These are phyloP conservation scores for Tautogolabrus adspersus DNA, from an alignment of 2,113 vertebrate genomes.

Conservation along the genomic window DNA sequence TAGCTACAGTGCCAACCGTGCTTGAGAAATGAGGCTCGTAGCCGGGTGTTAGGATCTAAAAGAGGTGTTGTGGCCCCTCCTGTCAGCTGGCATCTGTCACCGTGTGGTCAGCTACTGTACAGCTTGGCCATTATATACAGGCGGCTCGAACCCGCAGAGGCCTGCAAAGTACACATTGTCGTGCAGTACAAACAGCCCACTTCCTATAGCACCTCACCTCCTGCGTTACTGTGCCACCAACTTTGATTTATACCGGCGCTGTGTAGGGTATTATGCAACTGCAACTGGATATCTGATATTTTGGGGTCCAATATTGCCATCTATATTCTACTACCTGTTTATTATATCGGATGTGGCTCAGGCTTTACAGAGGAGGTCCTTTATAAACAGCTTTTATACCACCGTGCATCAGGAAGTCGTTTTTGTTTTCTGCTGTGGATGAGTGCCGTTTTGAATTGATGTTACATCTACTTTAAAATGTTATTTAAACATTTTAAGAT, in stretches of 20 bases:
- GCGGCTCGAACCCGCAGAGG: conserved; percentile 52
- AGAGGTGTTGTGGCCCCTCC: conserved; percentile 36
- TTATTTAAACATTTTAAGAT: too few relatives aligned
- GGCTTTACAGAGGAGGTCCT: neutral
- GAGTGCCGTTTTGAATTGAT: neutral
- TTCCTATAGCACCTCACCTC: conserved; percentile 39
- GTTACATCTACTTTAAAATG: too few relatives aligned
- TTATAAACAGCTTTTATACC: neutral
- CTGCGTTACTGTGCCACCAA: conserved; percentile 28
- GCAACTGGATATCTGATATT: neutral
- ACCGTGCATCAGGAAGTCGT: neutral
- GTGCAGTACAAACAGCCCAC: conserved; percentile 64
- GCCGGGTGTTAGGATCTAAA: conserved; percentile 32
- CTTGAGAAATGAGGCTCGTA: conserved; percentile 26
- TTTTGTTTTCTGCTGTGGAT: neutral
- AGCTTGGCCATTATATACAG: conserved; percentile 60
- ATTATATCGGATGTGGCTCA: neutral
- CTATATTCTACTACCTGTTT: neutral
- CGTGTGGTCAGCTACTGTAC: conserved; percentile 70
- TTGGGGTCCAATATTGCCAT: neutral
- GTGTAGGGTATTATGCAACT: conserved; percentile 11
- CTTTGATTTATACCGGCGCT: conserved; percentile 21
- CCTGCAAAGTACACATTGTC: conserved; percentile 69
- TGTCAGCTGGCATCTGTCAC: conserved; percentile 68
- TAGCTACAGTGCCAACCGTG: neutral